These are phyloP conservation scores for Phania funesta DNA, from an alignment of 2,888 invertebrate species.

Conservation along the genomic window DNA sequence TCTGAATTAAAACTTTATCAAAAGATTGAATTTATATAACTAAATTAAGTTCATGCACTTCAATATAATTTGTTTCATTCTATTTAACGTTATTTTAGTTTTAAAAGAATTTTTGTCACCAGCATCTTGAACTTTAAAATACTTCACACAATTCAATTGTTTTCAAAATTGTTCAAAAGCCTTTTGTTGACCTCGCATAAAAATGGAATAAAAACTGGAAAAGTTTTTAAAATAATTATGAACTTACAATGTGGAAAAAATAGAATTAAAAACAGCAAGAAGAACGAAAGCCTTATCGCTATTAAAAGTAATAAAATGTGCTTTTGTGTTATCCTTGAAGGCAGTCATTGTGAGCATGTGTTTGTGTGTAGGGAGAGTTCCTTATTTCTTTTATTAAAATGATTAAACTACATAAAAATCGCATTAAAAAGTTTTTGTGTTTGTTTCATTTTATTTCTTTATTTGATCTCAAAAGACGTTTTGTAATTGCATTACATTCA, in stretches of 20 bases:
- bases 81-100: background rate
- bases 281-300: background rate
- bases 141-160: slow-evolving; percentile 4
- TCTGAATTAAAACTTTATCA: too few species aligned
- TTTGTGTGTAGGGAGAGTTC: background rate
- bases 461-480: background rate
- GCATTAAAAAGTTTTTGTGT: slow-evolving; percentile 39
- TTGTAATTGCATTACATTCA: slow-evolving; percentile 30
- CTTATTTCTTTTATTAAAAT: slow-evolving; percentile 5
- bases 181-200: background rate
- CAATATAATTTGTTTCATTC: too few species aligned
- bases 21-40: too few species aligned
- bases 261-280: background rate
- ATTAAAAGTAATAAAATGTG: background rate
- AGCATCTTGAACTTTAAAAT: background rate
- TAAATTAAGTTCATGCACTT: too few species aligned
- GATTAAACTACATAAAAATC: slow-evolving; percentile 46
- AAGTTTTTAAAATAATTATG: slow-evolving; percentile 24
- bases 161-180: background rate
- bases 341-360: background rate
- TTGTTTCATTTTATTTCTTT: slow-evolving; percentile 24
- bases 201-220: background rate
- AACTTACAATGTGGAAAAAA: background rate
- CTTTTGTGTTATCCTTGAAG: background rate
- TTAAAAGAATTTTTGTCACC: background rate